Conservation (phyloP, 2,113 vertebrate genomes). For the Periophthalmodon schlosseri region DNA sequence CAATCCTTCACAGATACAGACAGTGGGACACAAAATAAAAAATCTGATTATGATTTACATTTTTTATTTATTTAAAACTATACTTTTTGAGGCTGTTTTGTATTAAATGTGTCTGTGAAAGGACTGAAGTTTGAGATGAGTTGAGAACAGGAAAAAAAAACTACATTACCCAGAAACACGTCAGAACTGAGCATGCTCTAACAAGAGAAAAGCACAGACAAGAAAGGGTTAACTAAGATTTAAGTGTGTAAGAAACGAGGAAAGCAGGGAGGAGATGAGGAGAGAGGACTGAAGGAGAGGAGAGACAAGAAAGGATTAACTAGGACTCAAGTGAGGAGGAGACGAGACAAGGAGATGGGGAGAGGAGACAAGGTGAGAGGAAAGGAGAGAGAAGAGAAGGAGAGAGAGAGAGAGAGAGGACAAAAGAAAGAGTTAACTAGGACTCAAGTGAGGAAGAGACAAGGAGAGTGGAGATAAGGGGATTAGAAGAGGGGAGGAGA, state of each 20-base stretch:
- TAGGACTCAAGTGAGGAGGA: constrained; percentile 61
- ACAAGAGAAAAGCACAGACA: constrained; percentile 60
- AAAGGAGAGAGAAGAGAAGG: not conserved
- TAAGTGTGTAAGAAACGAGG: constrained; percentile 74
- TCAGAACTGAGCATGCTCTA: constrained; percentile 99
- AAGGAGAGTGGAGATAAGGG: not conserved
- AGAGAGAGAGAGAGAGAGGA: not conserved
- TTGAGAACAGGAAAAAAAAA: not conserved
- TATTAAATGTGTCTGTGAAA: not conserved
- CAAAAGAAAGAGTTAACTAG: not conserved
- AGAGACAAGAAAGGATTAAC: constrained; percentile 77
- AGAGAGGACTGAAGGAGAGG: constrained; percentile 40
- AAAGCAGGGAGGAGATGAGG: constrained; percentile 61
- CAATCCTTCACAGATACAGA: not conserved
- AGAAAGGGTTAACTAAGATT: not conserved
- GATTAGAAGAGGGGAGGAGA: not conserved
- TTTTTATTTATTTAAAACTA: too few relatives aligned
- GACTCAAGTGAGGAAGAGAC: not conserved
- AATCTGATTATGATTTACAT: too few relatives aligned
- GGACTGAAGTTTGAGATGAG: not conserved
- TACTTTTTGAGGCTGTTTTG: too few relatives aligned
- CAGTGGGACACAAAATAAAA: not conserved
- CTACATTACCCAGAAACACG: constrained; percentile 92
- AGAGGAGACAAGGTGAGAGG: not conserved
- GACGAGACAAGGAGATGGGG: constrained; percentile 14